Evolutionary conservation across 2,797 vertebrate species (phyloP).

Genomic region (Lemur catta): DNA sequence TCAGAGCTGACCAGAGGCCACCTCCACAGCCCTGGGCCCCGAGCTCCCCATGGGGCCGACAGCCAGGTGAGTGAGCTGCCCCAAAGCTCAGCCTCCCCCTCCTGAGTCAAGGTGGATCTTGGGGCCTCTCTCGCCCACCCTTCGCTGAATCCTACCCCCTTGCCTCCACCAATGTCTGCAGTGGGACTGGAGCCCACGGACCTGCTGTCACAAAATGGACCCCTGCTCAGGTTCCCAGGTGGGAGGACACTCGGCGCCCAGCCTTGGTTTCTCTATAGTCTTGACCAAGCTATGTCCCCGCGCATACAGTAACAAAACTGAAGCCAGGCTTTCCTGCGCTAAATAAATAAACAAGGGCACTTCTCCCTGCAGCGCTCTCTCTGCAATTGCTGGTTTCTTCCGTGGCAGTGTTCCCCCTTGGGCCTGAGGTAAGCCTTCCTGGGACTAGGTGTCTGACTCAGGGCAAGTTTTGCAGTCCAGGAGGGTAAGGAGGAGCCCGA

Average conservation of each 20-base stretch:
- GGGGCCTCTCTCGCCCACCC: background rate
- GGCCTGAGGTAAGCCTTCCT: background rate
- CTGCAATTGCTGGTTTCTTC: accelerated
- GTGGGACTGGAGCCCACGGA: background rate
- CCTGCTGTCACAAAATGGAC: background rate
- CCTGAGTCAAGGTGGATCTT: background rate
- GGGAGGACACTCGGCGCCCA: background rate
- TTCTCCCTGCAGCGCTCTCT: background rate
- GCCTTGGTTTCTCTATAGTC: background rate
- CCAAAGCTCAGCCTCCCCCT: background rate
- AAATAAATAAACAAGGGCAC: background rate
- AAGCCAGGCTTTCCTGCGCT: background rate
- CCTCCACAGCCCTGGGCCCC: background rate
- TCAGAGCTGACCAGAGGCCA: background rate
- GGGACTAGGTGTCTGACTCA: background rate
- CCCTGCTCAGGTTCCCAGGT: background rate
- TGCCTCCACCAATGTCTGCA: background rate
- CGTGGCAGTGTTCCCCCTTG: accelerated
- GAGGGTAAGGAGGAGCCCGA: background rate
- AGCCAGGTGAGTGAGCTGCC: background rate
- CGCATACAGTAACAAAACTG: background rate
- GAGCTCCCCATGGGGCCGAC: background rate
- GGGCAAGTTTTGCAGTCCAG: background rate
- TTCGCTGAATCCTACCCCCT: background rate
- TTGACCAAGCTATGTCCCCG: background rate